Evolutionary conservation across 2,113 vertebrate species (phyloP).

Genomic region (Columba livia): DNA sequence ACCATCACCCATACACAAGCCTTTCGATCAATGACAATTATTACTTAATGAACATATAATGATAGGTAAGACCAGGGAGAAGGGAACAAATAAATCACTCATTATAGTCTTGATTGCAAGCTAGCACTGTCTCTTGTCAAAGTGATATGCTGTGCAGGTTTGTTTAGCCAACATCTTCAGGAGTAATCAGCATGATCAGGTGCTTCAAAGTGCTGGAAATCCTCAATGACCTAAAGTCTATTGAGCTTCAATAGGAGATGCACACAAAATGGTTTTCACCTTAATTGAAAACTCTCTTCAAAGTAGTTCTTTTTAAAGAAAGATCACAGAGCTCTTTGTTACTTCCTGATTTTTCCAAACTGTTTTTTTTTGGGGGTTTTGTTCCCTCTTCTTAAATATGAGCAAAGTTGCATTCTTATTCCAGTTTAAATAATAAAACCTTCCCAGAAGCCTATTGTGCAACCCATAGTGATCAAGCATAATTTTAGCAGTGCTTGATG

Average conservation of each 20-base stretch:
- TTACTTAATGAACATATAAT: constrained; percentile 83
- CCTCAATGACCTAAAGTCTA: background rate
- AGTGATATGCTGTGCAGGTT: background rate
- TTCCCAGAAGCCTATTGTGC: background rate
- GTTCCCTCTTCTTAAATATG: background rate
- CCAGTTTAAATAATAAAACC: background rate
- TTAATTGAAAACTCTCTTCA: background rate
- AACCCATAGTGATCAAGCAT: background rate
- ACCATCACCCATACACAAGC: constrained; percentile 61
- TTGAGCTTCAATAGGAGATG: background rate
- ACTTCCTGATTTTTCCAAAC: background rate
- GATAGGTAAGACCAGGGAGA: constrained; percentile 68
- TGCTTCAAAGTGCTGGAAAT: background rate
- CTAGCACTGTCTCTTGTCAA: constrained; percentile 24
- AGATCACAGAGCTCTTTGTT: background rate
- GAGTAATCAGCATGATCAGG: constrained; percentile 12
- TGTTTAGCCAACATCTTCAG: constrained; percentile 37
- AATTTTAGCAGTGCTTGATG: background rate
- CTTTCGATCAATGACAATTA: constrained; percentile 83
- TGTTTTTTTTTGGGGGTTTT: too few species aligned
- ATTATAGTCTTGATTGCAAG: constrained; percentile 42
- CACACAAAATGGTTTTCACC: background rate
- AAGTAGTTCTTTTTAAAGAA: background rate
- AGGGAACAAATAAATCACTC: constrained; percentile 72
- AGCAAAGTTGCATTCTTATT: background rate